phyloP scores from a whole-genome alignment of 1,140 invertebrate species.

The Leucophenga varia region DNA sequence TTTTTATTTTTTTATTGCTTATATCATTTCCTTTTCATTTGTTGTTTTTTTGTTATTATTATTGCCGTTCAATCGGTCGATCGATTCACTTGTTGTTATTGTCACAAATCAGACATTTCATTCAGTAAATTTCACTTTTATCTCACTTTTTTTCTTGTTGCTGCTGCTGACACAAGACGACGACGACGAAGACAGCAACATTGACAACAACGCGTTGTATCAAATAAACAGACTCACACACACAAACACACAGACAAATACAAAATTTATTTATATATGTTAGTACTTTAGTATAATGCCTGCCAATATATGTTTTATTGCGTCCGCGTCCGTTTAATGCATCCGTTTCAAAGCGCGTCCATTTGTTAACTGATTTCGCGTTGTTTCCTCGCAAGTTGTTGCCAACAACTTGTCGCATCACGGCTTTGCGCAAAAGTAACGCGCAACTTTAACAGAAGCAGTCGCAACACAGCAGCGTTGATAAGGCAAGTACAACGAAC shows the following conservation, averaged over 20 bases:
- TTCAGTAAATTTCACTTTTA: constrained; percentile 54
- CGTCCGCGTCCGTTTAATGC: constrained; percentile 15
- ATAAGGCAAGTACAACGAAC: not conserved
- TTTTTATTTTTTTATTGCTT: constrained; percentile 12
- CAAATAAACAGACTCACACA: not conserved
- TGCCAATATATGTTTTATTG: constrained; percentile 13
- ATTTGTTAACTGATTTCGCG: constrained; percentile 56
- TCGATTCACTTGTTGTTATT: constrained; percentile 16
- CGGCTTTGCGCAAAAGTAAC: constrained; percentile 44
- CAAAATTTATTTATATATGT: not conserved
- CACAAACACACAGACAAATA: not conserved
- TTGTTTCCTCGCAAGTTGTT: constrained; percentile 41
- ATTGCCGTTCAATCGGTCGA: no score
- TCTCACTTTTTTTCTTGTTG: constrained; percentile 13
- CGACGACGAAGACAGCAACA: constrained; percentile 15
- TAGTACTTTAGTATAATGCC: no score
- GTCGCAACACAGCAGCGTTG: constrained; percentile 4
- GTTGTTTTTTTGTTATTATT: constrained; percentile 2
- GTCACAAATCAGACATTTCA: constrained; percentile 37
- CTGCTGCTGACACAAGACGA: constrained; percentile 22
- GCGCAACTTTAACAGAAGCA: constrained; percentile 35
- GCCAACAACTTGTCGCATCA: constrained; percentile 57
- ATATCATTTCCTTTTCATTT: constrained; percentile 13
- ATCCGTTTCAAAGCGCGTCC: constrained; percentile 53
- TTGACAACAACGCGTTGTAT: constrained; percentile 24